Conservation (phyloP, 2,888 invertebrate species). For the Synergus gifuensis region DNA sequence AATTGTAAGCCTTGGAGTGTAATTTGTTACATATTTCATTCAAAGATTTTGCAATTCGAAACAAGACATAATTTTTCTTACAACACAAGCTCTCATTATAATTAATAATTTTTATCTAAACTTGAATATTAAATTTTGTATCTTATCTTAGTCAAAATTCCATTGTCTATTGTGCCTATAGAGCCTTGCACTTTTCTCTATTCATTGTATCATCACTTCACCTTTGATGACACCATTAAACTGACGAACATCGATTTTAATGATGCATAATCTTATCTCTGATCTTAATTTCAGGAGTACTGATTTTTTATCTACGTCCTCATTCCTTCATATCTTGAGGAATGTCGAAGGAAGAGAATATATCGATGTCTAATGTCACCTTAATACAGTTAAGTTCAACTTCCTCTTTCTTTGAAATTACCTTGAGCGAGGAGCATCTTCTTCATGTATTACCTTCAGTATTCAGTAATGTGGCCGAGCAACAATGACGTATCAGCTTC, state of each 20-base stretch:
- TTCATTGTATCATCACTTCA: too few relatives aligned
- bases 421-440: conserved; percentile 25
- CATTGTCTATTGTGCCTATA: not conserved
- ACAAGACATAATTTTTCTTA: too few relatives aligned
- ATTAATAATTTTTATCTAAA: not conserved
- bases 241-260: not conserved
- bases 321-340: conserved; percentile 8
- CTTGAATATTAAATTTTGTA: not conserved
- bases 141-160: not conserved
- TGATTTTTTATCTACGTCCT: not conserved
- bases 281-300: not conserved
- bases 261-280: not conserved
- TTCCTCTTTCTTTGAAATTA: conserved; percentile 27
- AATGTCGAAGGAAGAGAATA: conserved; percentile 24
- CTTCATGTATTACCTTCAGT: conserved; percentile 26
- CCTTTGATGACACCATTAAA: not conserved
- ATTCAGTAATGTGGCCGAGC: conserved; percentile 33
- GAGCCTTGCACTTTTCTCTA: not conserved
- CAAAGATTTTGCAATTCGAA: too few relatives aligned
- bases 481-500: conserved; percentile 31
- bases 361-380: conserved; percentile 39
- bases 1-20: too few relatives aligned
- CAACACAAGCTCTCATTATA: not conserved
- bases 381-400: conserved; percentile 38
- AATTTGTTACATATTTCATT: too few relatives aligned